Evolutionary conservation across 2,797 vertebrate species (phyloP), one percentile per base, ranked within the genome.

Genomic region (Pangasius krempfi): DNA sequence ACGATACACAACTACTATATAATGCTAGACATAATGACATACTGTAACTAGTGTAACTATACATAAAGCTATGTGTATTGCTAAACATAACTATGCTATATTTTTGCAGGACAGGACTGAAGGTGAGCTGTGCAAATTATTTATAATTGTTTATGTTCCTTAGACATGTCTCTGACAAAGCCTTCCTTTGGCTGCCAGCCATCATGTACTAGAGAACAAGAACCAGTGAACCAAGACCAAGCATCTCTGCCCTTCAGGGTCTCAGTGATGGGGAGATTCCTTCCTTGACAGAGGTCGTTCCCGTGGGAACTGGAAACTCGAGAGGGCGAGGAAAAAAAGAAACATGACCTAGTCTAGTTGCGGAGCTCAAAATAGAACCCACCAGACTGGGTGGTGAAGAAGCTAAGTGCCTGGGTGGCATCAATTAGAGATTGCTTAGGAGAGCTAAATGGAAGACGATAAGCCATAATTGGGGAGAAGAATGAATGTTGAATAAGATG

Each of bases 331-430:
- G 40, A 33, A 22, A 25, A 54, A 86, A 72, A 54, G 83, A 89
- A 89, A 82, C 87, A 62, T 86, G 89, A 88, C 89, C 89, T 90
- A 76, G 83, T 90, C 88, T 86, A 89, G 89, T 86, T 90, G 37
- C 47, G 33, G 62, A 44, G 75, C 86, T 73, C 44, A n/a, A 92
- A 91, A 92, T 88, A 92, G 88, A 62, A 30, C 3, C 22, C 54
- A 82, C 12, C 66, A 70, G 56, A 16, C 80, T 25, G 70, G 13
- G n/a, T 56, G 47, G 84, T n/a, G 75, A 58, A 62, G 80, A 72
- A 86, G 30, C 25, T 54, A 75, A 89, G 81, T 60, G 86, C 73
- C 30, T 6, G 78, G 18, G 56, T 60, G 79, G 12, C 56, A 66
- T 90, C 83, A 86, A 64, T 90, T 89, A 85, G 60, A 87, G 62